Base-by-base conservation (phyloP, 1,140 invertebrate genomes). In the Teleogryllus occipitalis region DNA sequence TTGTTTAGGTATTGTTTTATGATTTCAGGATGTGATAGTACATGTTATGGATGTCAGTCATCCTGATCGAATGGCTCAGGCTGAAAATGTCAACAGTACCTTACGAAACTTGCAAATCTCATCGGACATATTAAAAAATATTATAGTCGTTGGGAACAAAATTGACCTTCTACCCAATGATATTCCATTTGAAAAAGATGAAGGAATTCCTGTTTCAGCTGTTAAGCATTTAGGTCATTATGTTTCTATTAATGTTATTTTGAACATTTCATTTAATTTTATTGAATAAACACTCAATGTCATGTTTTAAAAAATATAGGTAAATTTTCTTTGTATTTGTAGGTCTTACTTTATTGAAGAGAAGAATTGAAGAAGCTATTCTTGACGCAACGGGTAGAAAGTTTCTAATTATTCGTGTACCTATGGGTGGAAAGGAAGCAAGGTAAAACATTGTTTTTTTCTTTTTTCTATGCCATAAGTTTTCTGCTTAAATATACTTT, bases 91-190 rank as follows among this genome's bases (percentile, higher is more conserved):
- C 0, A 82, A 91, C 10, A 81, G 89, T 74, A 96, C 93, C 0
- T 85, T 97, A 12, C 80, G 89, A 77, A 83, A 85, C 14, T 86
- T 97, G 81, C 85, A 92, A 73, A 84, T 87, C 39, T 82, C 84
- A 21, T 79, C 86, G 74, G 82, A 88, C 77, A 83, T 91, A 22
- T 78, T 91, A 54, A 83, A 90, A 74, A 89, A 88, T 47, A 89
- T 97, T 80, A 91, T 97, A 46, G 90, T 91, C 82, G 93, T 97
- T 8, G 93, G 90, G 73, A 97, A 97, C 86, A 97, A 97, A 88
- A 88, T 90, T 80, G 95, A 96, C 87, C 82, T 90, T 54, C n/a
- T 89, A 21, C n/a, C 81, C 8, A 79, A 80, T 39, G 80, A 83
- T 49, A 18, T 54, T n/a, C 77, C 82, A 14, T 79, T 81, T n/a